Evolutionary conservation across 2,113 vertebrate genomes (phyloP).

Genomic region (Odocoileus hemionus): DNA sequence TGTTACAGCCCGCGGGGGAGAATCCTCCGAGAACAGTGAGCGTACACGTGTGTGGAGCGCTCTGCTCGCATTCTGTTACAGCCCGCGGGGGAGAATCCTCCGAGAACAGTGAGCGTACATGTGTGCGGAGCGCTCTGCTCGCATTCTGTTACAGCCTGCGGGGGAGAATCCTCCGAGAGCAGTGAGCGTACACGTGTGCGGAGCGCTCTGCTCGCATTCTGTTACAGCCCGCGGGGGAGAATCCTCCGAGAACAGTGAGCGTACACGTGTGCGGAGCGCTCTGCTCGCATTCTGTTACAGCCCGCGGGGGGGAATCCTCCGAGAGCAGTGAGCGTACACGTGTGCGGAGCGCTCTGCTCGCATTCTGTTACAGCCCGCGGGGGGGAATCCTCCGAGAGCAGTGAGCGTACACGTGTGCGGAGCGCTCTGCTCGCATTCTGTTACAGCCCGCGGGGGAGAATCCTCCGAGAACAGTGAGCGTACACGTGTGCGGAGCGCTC

Average conservation of each 20-base stretch:
- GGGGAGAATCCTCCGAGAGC: background rate
- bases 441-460: too few species aligned
- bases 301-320: background rate
- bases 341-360: background rate
- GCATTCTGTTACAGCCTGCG: background rate
- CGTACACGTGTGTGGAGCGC: background rate
- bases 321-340: background rate
- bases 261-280: too few species aligned
- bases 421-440: background rate
- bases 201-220: background rate
- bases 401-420: too few species aligned
- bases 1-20: background rate
- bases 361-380: background rate
- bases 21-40: background rate
- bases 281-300: background rate
- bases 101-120: background rate
- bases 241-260: background rate
- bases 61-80: background rate
- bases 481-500: background rate
- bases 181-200: fast-evolving
- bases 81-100: background rate
- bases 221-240: too few species aligned
- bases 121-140: background rate
- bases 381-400: background rate
- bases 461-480: background rate